Conservation (phyloP, 2,113 vertebrate genomes). For the Nansenia antarctica region DNA sequence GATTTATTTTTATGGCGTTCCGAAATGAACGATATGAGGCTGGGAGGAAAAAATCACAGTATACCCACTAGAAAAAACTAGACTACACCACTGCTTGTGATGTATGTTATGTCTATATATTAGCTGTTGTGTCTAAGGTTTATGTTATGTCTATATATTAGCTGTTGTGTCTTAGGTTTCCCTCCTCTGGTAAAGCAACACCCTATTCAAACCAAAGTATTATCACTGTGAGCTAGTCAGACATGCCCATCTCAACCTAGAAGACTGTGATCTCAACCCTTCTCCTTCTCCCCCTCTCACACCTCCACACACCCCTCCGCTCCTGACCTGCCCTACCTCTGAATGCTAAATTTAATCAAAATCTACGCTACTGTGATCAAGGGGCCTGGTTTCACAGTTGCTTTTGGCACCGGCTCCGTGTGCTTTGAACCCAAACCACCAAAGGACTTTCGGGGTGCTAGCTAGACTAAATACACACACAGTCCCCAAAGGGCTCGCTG, state of each 20-base stretch:
- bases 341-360: constrained; percentile 46
- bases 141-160: no score
- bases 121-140: no score
- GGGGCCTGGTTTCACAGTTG: constrained; percentile 44
- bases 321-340: constrained; percentile 30
- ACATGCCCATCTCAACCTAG: constrained; percentile 16
- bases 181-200: no score
- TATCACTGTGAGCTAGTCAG: background rate
- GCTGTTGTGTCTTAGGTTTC: no score
- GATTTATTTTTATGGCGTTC: no score
- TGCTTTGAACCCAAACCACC: constrained; percentile 38
- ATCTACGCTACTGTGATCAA: constrained; percentile 43
- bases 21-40: no score
- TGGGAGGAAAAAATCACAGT: no score
- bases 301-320: constrained; percentile 12
- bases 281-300: constrained; percentile 20
- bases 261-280: no score
- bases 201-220: background rate
- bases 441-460: constrained; percentile 27
- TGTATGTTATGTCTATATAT: no score
- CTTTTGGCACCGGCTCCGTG: constrained; percentile 39
- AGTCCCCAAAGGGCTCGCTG: constrained; percentile 26
- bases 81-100: no score
- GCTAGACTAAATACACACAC: constrained; percentile 47
- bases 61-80: no score